Base-by-base conservation (phyloP, 1,140 invertebrate species). In the Papilio polyxenes region DNA sequence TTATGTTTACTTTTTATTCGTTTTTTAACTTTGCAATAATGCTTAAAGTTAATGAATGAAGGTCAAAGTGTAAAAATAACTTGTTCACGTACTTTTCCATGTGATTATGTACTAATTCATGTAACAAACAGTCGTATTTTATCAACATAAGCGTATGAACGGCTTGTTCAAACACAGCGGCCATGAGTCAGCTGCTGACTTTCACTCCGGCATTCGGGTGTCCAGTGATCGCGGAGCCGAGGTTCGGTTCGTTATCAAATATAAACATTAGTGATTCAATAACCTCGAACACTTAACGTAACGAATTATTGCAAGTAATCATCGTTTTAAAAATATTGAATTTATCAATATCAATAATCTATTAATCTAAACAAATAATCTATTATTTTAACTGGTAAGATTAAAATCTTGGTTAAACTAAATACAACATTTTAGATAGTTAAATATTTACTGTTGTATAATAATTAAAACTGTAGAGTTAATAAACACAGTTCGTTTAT, bases 151-250 rank as follows among this genome's bases (percentile, higher is more conserved):
- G 8, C 62, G 49, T 51, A 31, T 80, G 15, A 31, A 69, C 53
- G 51, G 51, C 20, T 59, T 20, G 56, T 59, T n/a, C 56, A 59
- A 59, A 59, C 56, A 17, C n/a, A 59, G 17, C 56, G 56, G 56
- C 56, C 56, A 59, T 59, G 56, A 59, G 56, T 59, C 56, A 59
- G 56, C n/a, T 59, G 56, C 51, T 15, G 17, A 59, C 56, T 59
- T 59, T 59, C 56, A 59, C 51, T 53, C 56, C 56, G n/a, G 17
- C 56, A 59, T 59, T 59, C 56, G 56, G 56, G 56, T 59, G 56
- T 59, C 56, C 56, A 59, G 56, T 13, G 49, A 3, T 17, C 56
- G 56, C 56, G 56, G 17, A 59, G 56, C 56, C 17, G 56, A 4
- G 40, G 40, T 7, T 44, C 40, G 40, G 40, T 2, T 17, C 17